Evolutionary conservation across 2,113 vertebrate species (phyloP), one percentile per base, ranked within the genome.

Genomic region (Amia ocellicauda): DNA sequence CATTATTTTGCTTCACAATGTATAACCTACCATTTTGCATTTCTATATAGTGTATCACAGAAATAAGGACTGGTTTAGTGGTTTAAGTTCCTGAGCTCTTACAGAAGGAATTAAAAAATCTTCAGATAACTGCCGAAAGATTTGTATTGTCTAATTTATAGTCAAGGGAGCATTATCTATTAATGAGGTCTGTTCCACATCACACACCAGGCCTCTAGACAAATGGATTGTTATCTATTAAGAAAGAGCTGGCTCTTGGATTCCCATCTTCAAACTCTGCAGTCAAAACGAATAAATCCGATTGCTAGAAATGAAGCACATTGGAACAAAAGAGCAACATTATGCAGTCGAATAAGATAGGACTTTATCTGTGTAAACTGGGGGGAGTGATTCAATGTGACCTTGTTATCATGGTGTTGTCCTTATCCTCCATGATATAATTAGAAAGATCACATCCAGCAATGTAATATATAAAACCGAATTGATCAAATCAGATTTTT

Each of bases 211-310:
- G 28, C 36, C 56, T 13, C 31, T 42, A 58, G 40, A 58, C 31
- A 58, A 58, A 42, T 42, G 17, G 56, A 58, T 41, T 58, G 17
- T 42, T 58, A 58, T 58, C 19, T 23, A 1, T 22, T 58, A 58
- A 58, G 13, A 58, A 40, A 58, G 56, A 42, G 19, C 28, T 40
- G 40, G 56, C 22, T 36, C n/a, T 42, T 56, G 22, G 31, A 41
- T 42, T 23, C 36, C 40, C 36, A 11, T 40, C 20, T 58, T 36
- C 19, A 40, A 40, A 58, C 41, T 40, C n/a, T 58, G 56, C 36
- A 41, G 36, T 20, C 20, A 19, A 19, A 41, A 58, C 13, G 19
- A 58, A 58, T 58, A 41, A 58, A 40, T 7, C 28, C 9, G 16
- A 56, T 17, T 56, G 53, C 29, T 28, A 56, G 27, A 28, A 56